phyloP scores from a whole-genome alignment of 2,888 invertebrate genomes.

The Morpho deidamia region DNA sequence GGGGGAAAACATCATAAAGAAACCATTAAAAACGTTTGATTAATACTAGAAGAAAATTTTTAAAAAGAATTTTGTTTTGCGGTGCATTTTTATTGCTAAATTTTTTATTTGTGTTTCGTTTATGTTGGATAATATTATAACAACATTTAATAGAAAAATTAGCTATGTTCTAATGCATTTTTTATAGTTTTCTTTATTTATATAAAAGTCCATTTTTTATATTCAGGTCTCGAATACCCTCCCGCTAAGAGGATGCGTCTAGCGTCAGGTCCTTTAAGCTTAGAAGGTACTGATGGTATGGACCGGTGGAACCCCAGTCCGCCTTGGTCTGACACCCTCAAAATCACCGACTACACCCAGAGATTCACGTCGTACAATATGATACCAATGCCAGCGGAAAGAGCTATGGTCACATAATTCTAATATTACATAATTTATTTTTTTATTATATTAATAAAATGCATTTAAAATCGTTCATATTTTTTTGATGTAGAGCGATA shows the following conservation, averaged over 20 bases:
- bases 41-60: too few species aligned
- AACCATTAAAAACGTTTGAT: too few species aligned
- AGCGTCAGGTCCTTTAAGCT: slow-evolving; percentile 41
- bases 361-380: slow-evolving; percentile 86
- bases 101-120: too few species aligned
- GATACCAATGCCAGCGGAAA: slow-evolving; percentile 82
- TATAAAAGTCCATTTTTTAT: neutral
- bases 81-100: too few species aligned
- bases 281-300: slow-evolving; percentile 83
- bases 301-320: slow-evolving; percentile 93
- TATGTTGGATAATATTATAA: too few species aligned
- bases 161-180: too few species aligned
- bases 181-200: too few species aligned
- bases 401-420: slow-evolving; percentile 63
- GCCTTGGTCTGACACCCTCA: slow-evolving; percentile 90
- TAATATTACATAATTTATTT: neutral
- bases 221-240: slow-evolving; percentile 58
- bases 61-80: too few species aligned
- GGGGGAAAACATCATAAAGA: too few species aligned
- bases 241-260: slow-evolving; percentile 60
- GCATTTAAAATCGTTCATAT: neutral
- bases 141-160: too few species aligned
- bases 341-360: slow-evolving; percentile 88
- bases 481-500: too few species aligned
- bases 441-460: neutral